Evolutionary conservation across 1,140 invertebrate species (phyloP), one percentile per base, ranked within the genome.

Genomic region (Bathynomus jamesi): DNA sequence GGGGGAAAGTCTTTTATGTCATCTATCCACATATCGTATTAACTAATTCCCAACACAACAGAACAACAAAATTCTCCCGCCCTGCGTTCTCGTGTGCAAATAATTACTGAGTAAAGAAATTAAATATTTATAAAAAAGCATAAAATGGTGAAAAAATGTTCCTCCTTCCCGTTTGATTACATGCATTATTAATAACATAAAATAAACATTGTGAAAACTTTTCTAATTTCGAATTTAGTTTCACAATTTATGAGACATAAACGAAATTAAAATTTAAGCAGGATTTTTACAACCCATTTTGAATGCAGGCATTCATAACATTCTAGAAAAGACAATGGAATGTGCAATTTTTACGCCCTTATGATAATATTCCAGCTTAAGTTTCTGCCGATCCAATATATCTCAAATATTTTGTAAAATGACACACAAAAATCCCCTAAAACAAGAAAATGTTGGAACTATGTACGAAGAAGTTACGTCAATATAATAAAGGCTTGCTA

Each of bases 321-420:
- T 53, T 53, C 40, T 53, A 53, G 40, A 53, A 53, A 53, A 53
- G 40, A 53, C 40, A 53, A 53, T 17, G 40, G 40, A 53, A 53
- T 53, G 40, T 5, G 1, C 40, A 53, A n/a, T 53, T 53, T 53
- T 53, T 53, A 40, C 40, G 40, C 40, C 40, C 40, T 53, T 53
- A 53, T 53, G 40, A 53, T 53, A 53, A 53, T 53, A 53, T 53
- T 53, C 40, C 40, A 53, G 40, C 40, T 53, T 53, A 53, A 53
- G 11, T 53, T 53, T 53, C 40, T 53, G 11, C 40, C 40, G 40
- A 53, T 53, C 21, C 40, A 53, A 53, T 53, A 53, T 53, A 53
- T 53, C 40, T 53, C 40, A 53, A 53, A 53, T 53, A 53, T 53
- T 53, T 53, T 53, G 5, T 21, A 53, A 53, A 53, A 53, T 53